Evolutionary conservation across 2,113 vertebrate genomes (phyloP).

Genomic region (Blennius ocellaris): DNA sequence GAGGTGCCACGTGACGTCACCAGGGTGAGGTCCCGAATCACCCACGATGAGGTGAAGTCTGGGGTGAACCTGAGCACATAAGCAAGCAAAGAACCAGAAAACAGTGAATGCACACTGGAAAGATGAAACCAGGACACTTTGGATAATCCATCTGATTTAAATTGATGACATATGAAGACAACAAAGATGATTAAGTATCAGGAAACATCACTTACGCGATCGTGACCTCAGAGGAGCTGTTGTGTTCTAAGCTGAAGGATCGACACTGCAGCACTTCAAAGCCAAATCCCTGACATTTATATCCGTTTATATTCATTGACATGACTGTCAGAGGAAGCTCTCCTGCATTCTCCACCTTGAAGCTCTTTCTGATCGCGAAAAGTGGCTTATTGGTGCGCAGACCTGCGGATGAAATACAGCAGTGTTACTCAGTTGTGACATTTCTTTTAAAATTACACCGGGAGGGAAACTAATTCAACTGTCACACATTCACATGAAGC

Average conservation of each 20-base stretch:
- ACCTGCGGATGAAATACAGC: conserved; percentile 75
- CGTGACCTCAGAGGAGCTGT: conserved; percentile 92
- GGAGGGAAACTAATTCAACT: neutral
- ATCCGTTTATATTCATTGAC: conserved; percentile 97
- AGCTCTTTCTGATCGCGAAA: conserved; percentile 92
- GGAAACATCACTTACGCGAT: conserved; percentile 88
- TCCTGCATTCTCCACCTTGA: conserved; percentile 96
- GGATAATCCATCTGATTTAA: too few species aligned
- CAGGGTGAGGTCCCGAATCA: conserved; percentile 93
- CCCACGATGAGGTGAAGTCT: conserved; percentile 98
- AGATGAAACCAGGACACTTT: too few species aligned
- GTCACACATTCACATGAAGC: neutral
- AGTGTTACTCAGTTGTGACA: neutral
- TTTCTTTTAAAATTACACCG: neutral
- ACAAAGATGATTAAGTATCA: neutral
- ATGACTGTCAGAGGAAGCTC: conserved; percentile 92
- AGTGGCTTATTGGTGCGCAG: conserved; percentile 92
- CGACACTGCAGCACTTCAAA: conserved; percentile 95
- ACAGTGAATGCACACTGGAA: too few species aligned
- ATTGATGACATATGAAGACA: too few species aligned
- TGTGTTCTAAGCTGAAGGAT: conserved; percentile 90
- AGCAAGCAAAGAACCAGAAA: neutral
- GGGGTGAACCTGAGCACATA: conserved; percentile 90
- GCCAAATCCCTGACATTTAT: conserved; percentile 95
- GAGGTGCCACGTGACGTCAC: conserved; percentile 89